Base-by-base conservation (phyloP, 30 jellyfish, hydroid and myxozoan species). In the Morbakka virulenta region DNA sequence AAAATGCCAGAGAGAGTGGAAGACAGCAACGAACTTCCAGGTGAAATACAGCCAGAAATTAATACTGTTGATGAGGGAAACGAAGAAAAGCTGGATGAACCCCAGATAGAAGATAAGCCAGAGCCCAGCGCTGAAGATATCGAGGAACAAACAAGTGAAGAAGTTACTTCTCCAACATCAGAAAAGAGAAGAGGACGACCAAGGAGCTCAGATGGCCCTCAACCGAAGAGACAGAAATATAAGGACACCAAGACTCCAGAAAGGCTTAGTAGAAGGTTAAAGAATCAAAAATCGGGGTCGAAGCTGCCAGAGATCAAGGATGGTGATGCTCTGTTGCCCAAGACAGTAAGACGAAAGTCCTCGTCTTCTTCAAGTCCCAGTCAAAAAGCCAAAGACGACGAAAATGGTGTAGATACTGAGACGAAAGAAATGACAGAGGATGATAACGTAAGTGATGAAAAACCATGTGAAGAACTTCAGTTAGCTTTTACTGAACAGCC, bases 231-330 rank as follows among this genome's bases (percentile, higher is more conserved):
- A 51, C 87, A 79, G 0, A 83, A 72, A 68, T 34, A 3, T 26
- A 83, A 80, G 62, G 92, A 80, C 28, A 26, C 50, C n/a, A 83
- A 73, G 32, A 57, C 87, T 3, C 94, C 94, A 23, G 94, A 64
- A 33, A 48, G 94, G 50, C 74, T 74, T 4, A 83, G 94, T 79
- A 51, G 75, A 11, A 53, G 94, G 50, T 84, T 83, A 2, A 64
- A 85, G 62, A 83, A 83, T 53, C 87, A 85, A 24, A 83, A 85
- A 29, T 29, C 52, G 1, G 94, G 94, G 1, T 84, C 73, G 52
- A 83, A 83, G 68, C 30, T 83, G 64, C 94, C 94, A 9, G 94
- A 64, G 17, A 69, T 83, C 87, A 83, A 83, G 51, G 94, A 82
- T 72, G 72, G 61, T 81, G 51, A 80, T 20, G 94, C 73, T 49